Evolutionary conservation across 2,888 invertebrate species (phyloP).

Genomic region (Himalopsyche tibetana): DNA sequence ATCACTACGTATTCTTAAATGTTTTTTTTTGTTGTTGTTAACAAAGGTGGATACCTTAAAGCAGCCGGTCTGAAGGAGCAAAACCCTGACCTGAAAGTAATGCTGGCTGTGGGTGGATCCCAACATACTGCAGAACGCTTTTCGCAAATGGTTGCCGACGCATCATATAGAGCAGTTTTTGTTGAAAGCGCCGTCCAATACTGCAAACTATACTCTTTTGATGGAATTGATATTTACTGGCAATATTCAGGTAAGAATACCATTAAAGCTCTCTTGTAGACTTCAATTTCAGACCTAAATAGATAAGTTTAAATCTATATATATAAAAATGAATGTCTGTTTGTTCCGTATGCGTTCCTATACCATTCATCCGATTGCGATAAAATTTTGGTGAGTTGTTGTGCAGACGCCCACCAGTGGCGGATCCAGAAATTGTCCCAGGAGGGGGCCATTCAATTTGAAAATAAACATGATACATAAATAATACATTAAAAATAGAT

Average conservation of each 20-base stretch:
- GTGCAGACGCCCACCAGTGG: no score
- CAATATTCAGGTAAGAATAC: constrained; percentile 79
- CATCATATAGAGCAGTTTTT: constrained; percentile 77
- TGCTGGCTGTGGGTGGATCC: constrained; percentile 86
- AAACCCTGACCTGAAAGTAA: constrained; percentile 82
- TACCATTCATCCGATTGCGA: no score
- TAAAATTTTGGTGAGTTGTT: no score
- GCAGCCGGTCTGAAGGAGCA: constrained; percentile 82
- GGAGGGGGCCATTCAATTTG: no score
- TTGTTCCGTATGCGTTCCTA: no score
- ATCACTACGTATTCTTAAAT: no score
- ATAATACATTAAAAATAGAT: no score
- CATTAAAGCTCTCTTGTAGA: not conserved
- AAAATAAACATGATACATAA: no score
- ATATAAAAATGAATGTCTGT: no score
- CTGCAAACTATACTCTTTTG: constrained; percentile 83
- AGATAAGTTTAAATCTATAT: not conserved
- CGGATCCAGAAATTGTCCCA: no score
- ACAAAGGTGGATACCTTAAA: constrained; percentile 83
- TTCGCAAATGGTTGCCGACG: constrained; percentile 79
- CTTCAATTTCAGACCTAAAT: not conserved
- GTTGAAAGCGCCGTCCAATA: constrained; percentile 81
- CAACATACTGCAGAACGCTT: constrained; percentile 83
- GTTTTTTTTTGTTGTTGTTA: not conserved
- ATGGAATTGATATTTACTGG: constrained; percentile 90